These are phyloP conservation scores for Cacoxenus indagator DNA, from an alignment of 2,888 invertebrate genomes.

Conservation along the genomic window DNA sequence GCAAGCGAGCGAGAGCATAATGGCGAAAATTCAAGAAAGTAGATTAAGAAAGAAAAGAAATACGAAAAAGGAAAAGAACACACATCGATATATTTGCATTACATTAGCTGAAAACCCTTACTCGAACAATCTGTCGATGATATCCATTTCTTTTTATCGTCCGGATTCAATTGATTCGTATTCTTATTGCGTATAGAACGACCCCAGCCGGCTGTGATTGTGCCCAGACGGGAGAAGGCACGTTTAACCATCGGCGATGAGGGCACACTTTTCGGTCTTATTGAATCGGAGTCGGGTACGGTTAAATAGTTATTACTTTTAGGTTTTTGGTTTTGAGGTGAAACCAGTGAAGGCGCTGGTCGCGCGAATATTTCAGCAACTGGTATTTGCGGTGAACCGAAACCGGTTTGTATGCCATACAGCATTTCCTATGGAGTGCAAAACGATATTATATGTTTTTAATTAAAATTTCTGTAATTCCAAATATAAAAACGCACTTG, in stretches of 20 bases:
- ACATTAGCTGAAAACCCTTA: conserved; percentile 72
- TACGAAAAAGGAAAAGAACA: conserved; percentile 49
- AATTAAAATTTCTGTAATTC: background rate
- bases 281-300: conserved; percentile 90
- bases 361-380: conserved; percentile 89
- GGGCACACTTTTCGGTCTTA: conserved; percentile 90
- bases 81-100: conserved; percentile 69
- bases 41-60: conserved; percentile 34
- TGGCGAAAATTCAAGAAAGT: conserved; percentile 29
- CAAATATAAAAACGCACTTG: conserved; percentile 50
- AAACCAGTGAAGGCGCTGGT: conserved; percentile 87
- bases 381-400: conserved; percentile 93
- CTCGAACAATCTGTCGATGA: conserved; percentile 94
- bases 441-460: background rate
- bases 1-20: conserved; percentile 25
- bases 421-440: conserved; percentile 90
- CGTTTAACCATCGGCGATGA: conserved; percentile 95
- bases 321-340: conserved; percentile 87
- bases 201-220: conserved; percentile 92
- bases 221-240: conserved; percentile 90
- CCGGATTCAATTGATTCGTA: conserved; percentile 84
- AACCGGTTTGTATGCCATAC: conserved; percentile 93
- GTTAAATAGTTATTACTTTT: conserved; percentile 95
- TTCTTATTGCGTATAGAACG: conserved; percentile 89
- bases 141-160: conserved; percentile 93